A percentile compares a stretch with the other conserved stretches of the same genome.
These are phyloP conservation scores for Scrobipalpa costella DNA, from an alignment of 2,888 invertebrate genomes.

Conservation along the genomic window DNA sequence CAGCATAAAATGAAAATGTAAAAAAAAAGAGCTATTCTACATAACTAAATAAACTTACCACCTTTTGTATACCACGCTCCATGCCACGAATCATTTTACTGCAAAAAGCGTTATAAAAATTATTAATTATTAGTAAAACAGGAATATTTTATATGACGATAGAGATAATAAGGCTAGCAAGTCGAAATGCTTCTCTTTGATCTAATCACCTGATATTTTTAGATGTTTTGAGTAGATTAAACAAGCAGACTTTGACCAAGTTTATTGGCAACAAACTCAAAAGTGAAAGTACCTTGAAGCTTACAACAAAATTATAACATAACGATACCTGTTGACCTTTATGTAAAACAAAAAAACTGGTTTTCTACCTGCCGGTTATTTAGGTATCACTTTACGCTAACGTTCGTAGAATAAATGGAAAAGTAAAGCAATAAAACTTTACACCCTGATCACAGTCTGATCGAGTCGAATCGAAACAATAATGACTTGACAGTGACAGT, in stretches of 20 bases:
- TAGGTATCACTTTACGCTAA: background rate
- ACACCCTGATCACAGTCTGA: background rate
- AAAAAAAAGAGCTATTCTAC: too few species aligned
- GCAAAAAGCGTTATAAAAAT: background rate
- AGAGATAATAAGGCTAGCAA: background rate
- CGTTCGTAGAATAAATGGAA: background rate
- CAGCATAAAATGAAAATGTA: too few species aligned
- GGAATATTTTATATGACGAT: background rate
- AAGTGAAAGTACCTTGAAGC: background rate
- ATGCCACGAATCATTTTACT: slow-evolving; percentile 28
- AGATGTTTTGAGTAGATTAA: slow-evolving; percentile 2
- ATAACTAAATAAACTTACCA: slow-evolving; percentile 27
- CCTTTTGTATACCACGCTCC: slow-evolving; percentile 29
- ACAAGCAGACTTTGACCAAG: slow-evolving; percentile 4
- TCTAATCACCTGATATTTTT: background rate
- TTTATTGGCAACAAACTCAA: slow-evolving; percentile 5
- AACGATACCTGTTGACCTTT: slow-evolving; percentile 1
- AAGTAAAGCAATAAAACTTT: background rate
- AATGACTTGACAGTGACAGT: too few species aligned
- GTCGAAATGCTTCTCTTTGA: background rate
- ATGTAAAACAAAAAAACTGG: background rate
- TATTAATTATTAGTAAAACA: background rate
- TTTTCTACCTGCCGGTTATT: background rate
- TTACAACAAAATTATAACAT: background rate
- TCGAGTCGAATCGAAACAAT: too few species aligned